Base-by-base conservation (phyloP, 2,888 invertebrate species). In the Xestoiulus laeticollis region DNA sequence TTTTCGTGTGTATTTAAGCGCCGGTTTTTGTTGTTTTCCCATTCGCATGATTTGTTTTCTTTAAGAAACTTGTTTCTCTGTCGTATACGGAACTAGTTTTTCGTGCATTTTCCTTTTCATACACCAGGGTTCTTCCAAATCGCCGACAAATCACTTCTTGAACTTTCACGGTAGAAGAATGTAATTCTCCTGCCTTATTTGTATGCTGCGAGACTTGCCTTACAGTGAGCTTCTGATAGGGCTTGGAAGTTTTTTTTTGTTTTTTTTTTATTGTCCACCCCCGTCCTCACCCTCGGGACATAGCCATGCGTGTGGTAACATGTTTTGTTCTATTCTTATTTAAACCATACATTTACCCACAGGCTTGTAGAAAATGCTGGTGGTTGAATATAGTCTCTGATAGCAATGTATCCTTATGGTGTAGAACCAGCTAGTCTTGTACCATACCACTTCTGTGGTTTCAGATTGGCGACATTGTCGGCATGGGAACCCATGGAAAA, bases 81-180 rank as follows among this genome's bases (percentile, higher is more conserved):
- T 26, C 12, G 68, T 68, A 12, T 38, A 10, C n/a, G 12, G 68
- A 38, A 68, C 68, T 26, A 22, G 68, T 68, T 26, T 38, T 68
- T 68, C 68, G 22, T 68, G 26, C 68, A 14, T 68, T 68, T 26
- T 8, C 22, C 26, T 68, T 68, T 26, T 68, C 68, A 68, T 68
- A 68, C 68, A 26, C 26, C 59, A 59, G 59, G n/a, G 59, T 59
- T 59, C n/a, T 59, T 19, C 59, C n/a, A 22, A 59, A 59, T 26
- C 26, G 68, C 68, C 68, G n/a, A 68, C 68, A 68, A 68, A 68
- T 68, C 68, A 68, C 68, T 68, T 68, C 68, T 68, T 26, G 26
- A 68, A 68, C 68, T 68, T 44, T 14, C 26, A 68, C 12, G 68
- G 2, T 68, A 26, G 26, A 26, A 68, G 68, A 68, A 68, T 26